phyloP scores from a whole-genome alignment of 2,888 invertebrate genomes.

The Barypeithes pellucidus region DNA sequence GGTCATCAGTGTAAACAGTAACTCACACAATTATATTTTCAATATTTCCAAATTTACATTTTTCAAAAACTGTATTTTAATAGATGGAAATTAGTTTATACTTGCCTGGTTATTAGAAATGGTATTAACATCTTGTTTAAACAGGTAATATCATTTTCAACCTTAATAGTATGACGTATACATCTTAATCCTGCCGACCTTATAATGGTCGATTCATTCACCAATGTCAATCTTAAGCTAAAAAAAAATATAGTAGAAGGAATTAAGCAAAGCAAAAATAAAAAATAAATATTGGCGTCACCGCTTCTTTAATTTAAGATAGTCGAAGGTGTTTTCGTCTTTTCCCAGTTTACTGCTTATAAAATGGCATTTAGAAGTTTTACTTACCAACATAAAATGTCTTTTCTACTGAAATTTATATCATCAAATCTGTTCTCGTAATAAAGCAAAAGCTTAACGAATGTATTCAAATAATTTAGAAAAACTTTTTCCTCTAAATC shows the following conservation, averaged over 20 bases:
- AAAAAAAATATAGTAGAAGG: constrained; percentile 58
- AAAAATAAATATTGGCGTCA: too few relatives aligned
- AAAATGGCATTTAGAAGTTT: not conserved
- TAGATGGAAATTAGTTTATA: constrained; percentile 2
- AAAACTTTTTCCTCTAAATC: constrained; percentile 84
- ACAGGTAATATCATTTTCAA: constrained; percentile 83
- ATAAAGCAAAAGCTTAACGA: constrained; percentile 85
- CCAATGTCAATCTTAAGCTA: constrained; percentile 88
- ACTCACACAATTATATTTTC: too few relatives aligned
- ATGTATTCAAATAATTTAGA: constrained; percentile 89
- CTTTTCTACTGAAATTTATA: constrained; percentile 84
- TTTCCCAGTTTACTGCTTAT: too few relatives aligned
- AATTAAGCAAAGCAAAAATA: too few relatives aligned
- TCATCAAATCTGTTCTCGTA: constrained; percentile 75
- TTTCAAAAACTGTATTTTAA: too few relatives aligned
- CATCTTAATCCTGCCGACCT: constrained; percentile 91
- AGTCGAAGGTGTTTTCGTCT: too few relatives aligned
- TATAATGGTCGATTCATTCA: constrained; percentile 91
- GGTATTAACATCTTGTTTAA: constrained; percentile 89
- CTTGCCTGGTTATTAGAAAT: constrained; percentile 84
- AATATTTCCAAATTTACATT: too few relatives aligned
- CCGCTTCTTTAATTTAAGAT: too few relatives aligned
- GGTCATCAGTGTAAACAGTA: too few relatives aligned
- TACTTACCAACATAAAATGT: constrained; percentile 86
- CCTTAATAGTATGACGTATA: constrained; percentile 86